Conservation (phyloP, 2,888 invertebrate species). For the Andricus curvator region DNA sequence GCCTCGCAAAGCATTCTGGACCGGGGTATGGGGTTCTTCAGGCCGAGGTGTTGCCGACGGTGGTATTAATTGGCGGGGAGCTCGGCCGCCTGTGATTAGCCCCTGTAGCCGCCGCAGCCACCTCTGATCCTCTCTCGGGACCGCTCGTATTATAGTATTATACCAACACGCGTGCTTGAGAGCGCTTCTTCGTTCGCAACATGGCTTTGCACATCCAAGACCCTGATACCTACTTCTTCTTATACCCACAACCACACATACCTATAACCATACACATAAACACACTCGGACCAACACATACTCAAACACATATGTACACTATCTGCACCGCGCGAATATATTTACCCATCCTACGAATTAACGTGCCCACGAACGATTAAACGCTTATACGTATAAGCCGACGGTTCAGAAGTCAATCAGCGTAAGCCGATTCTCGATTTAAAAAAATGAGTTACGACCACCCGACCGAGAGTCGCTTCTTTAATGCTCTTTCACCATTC, state of each 20-base stretch:
- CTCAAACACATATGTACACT: background rate
- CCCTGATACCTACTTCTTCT: conserved; percentile 17
- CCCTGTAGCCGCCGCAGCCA: conserved; percentile 63
- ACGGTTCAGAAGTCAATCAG: conserved; percentile 39
- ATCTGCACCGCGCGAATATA: background rate
- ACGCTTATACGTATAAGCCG: conserved; percentile 30
- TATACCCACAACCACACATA: conserved; percentile 17
- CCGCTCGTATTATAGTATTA: conserved; percentile 47
- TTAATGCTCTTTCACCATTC: conserved; percentile 18
- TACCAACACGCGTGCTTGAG: conserved; percentile 36
- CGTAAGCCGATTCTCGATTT: conserved; percentile 38
- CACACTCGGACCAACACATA: background rate
- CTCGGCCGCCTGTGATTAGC: conserved; percentile 70
- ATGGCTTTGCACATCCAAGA: conserved; percentile 18
- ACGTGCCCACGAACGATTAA: conserved; percentile 22
- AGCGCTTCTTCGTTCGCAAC: conserved; percentile 32
- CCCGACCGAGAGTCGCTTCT: background rate
- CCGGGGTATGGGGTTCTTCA: conserved; percentile 43
- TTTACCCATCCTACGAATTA: conserved; percentile 23
- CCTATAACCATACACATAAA: background rate
- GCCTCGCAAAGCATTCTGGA: conserved; percentile 38
- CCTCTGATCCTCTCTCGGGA: conserved; percentile 60
- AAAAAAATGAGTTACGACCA: conserved; percentile 35
- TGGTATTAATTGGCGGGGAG: conserved; percentile 75
- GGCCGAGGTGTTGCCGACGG: conserved; percentile 72